These are phyloP conservation scores for Disparrhopalites patrizii DNA, from an alignment of 2,888 invertebrate genomes.

Conservation along the genomic window DNA sequence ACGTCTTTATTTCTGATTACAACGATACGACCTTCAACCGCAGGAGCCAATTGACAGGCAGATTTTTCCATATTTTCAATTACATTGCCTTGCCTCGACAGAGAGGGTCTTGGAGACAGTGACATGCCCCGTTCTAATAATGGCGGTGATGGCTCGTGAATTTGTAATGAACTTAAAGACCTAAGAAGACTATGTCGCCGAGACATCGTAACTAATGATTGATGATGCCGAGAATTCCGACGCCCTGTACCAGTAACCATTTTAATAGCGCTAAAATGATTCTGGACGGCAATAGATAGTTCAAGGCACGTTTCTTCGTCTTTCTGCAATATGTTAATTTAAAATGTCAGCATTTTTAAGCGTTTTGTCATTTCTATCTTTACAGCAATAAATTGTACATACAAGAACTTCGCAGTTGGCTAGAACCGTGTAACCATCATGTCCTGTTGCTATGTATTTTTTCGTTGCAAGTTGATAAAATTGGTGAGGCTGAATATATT, in stretches of 20 bases:
- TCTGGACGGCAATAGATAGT: constrained; percentile 76
- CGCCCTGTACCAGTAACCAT: constrained; percentile 62
- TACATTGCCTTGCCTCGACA: constrained; percentile 60
- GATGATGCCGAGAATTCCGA: constrained; percentile 73
- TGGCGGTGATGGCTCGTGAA: constrained; percentile 33
- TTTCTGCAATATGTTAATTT: constrained; percentile 57
- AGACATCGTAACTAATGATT: constrained; percentile 77
- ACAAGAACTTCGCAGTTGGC: constrained; percentile 70
- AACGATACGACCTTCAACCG: constrained; percentile 74
- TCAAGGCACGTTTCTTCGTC: constrained; percentile 82
- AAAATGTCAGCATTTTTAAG: background rate
- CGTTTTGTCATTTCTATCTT: background rate
- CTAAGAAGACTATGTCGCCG: constrained; percentile 56
- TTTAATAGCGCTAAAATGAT: constrained; percentile 83
- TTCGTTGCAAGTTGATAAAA: constrained; percentile 75
- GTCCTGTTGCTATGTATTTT: constrained; percentile 67
- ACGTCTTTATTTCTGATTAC: constrained; percentile 69
- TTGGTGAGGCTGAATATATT: constrained; percentile 68
- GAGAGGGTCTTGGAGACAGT: constrained; percentile 42
- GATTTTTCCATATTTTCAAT: constrained; percentile 74
- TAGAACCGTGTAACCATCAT: constrained; percentile 78
- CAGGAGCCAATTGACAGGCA: constrained; percentile 74
- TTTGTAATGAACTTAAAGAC: constrained; percentile 43
- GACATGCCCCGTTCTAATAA: constrained; percentile 42
- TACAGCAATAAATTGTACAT: constrained; percentile 31